phyloP scores from a whole-genome alignment of 1,140 invertebrate species.

The Cherax destructor region DNA sequence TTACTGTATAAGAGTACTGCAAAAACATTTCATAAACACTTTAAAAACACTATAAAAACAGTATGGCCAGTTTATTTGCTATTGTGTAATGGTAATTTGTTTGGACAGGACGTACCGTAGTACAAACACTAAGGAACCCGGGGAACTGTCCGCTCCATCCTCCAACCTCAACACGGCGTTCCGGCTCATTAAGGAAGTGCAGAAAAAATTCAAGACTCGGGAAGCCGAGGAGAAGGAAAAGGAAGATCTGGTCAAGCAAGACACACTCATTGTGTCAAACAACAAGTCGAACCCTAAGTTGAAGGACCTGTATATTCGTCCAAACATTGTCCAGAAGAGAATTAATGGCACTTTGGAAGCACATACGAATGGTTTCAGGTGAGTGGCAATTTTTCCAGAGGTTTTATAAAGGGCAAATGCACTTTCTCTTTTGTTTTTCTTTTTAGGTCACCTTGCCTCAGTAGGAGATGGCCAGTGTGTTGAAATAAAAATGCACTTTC shows the following conservation, averaged over 20 bases:
- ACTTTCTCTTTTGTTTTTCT: too few species aligned
- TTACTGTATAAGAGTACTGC: too few species aligned
- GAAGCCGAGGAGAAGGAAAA: constrained; percentile 99
- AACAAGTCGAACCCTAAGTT: constrained; percentile 99
- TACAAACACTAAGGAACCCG: constrained; percentile 98
- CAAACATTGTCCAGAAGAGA: constrained; percentile 98
- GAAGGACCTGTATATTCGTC: constrained; percentile 98
- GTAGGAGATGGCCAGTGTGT: too few species aligned
- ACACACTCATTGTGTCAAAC: constrained; percentile 95
- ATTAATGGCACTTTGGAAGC: constrained; percentile 95
- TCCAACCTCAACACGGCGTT: constrained; percentile 97
- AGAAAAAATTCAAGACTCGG: constrained; percentile 98
- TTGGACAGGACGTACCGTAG: constrained; percentile 93
- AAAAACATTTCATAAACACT: too few species aligned
- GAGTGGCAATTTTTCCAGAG: not conserved
- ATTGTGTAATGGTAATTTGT: not conserved
- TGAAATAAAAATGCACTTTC: too few species aligned
- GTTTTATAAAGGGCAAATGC: too few species aligned
- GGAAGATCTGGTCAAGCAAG: constrained; percentile 98
- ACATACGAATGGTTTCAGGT: constrained; percentile 93
- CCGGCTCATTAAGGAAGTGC: constrained; percentile 98
- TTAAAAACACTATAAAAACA: too few species aligned
- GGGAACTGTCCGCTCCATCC: constrained; percentile 95
- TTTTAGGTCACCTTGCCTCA: too few species aligned
- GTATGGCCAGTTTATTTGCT: too few species aligned